A percentile compares a stretch with the other conserved stretches of the same genome.
phyloP scores from a whole-genome alignment of 2,888 invertebrate species.

The Buathra laborator region DNA sequence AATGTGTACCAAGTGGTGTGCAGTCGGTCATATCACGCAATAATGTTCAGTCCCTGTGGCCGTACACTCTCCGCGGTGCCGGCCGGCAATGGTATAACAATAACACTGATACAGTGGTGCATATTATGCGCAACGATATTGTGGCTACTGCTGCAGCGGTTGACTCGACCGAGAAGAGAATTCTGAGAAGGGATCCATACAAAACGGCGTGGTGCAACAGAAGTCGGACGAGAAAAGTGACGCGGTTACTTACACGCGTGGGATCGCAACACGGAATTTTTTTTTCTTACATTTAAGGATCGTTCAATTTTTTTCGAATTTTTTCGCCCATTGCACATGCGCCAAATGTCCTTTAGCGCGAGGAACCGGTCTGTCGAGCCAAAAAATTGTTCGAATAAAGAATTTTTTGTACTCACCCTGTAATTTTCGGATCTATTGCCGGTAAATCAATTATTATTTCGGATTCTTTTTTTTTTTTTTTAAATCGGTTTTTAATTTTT shows the following conservation, averaged over 20 bases:
- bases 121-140: slow-evolving; percentile 57
- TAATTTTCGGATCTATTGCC: slow-evolving; percentile 13
- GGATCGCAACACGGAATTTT: slow-evolving; percentile 6
- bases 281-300: not conserved
- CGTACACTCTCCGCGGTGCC: not conserved
- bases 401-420: not conserved
- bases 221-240: slow-evolving; percentile 28
- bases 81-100: slow-evolving; percentile 32
- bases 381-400: not conserved
- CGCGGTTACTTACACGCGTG: slow-evolving; percentile 1
- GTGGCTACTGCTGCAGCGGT: slow-evolving; percentile 57
- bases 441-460: slow-evolving; percentile 2
- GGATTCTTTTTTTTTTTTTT: not conserved
- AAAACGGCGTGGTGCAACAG: slow-evolving; percentile 32
- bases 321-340: slow-evolving; percentile 1
- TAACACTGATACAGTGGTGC: slow-evolving; percentile 41
- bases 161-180: slow-evolving; percentile 41
- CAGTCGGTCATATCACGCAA: not conserved
- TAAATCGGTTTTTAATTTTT: not conserved
- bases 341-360: slow-evolving; percentile 25
- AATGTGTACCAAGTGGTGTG: not conserved
- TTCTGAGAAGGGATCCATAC: slow-evolving; percentile 49
- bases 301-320: not conserved
- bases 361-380: not conserved
- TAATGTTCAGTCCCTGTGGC: not conserved